Conservation (phyloP, 2,888 invertebrate genomes). For the Athrips mouffetella region DNA sequence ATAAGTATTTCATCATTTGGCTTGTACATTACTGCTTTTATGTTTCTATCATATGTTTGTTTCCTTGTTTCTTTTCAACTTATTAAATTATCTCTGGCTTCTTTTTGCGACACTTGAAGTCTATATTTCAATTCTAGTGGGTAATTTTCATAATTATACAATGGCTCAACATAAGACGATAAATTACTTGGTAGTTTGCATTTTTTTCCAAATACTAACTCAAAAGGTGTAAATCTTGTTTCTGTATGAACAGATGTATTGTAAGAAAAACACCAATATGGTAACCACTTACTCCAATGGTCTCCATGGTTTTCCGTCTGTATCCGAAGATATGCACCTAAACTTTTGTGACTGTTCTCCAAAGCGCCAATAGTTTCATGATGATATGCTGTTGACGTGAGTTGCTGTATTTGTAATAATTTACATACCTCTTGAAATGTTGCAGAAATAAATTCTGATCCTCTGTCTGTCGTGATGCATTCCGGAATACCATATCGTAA, state of each 20-base stretch:
- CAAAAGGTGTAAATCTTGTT: too few relatives aligned
- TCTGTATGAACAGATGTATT: constrained; percentile 23
- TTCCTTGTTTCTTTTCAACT: constrained; percentile 3
- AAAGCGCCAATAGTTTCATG: constrained; percentile 9
- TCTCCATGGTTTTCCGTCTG: constrained; percentile 17
- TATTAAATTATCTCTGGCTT: constrained; percentile 1
- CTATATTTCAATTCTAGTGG: constrained; percentile 14
- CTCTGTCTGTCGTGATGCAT: constrained; percentile 20
- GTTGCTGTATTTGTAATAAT: constrained; percentile 21
- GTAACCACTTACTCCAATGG: constrained; percentile 25
- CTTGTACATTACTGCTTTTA: not conserved
- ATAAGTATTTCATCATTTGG: not conserved
- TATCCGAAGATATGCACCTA: constrained; percentile 19
- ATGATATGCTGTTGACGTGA: constrained; percentile 24
- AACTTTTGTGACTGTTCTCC: constrained; percentile 18
- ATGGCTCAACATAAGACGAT: not conserved
- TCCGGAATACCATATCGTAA: constrained; percentile 21
- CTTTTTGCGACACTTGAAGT: constrained; percentile 17
- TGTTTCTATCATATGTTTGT: not conserved
- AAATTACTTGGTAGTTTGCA: constrained; percentile 16
- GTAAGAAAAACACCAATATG: constrained; percentile 27
- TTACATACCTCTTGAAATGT: constrained; percentile 25
- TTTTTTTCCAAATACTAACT: constrained; percentile 12
- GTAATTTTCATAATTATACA: constrained; percentile 18
- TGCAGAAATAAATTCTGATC: constrained; percentile 20